phyloP scores from a whole-genome alignment of 2,797 vertebrate species.

The Vireo griseus region DNA sequence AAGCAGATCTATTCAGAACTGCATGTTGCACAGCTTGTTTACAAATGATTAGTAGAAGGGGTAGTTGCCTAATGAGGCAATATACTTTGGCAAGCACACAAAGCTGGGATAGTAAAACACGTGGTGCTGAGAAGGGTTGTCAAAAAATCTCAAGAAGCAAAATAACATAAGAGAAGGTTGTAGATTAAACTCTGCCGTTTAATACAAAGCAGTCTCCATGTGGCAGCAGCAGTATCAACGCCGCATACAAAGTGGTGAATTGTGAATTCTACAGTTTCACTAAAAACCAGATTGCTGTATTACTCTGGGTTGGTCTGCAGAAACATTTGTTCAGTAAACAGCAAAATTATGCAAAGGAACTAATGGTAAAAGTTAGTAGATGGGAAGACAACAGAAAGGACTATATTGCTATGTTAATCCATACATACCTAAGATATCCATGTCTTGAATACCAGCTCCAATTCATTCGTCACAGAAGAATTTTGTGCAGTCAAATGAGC shows the following conservation, averaged over 20 bases:
- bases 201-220: neutral
- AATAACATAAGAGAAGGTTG: neutral
- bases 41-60: neutral
- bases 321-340: neutral
- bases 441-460: neutral
- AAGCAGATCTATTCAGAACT: neutral
- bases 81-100: neutral
- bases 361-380: neutral
- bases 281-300: neutral
- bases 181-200: neutral
- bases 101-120: neutral
- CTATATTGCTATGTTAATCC: neutral
- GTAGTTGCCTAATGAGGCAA: neutral
- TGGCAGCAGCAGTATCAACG: neutral
- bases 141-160: neutral
- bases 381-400: neutral
- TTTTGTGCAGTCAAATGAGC: neutral
- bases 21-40: neutral
- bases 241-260: neutral
- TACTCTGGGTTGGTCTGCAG: neutral
- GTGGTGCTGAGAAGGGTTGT: neutral
- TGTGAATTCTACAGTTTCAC: neutral
- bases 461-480: neutral
- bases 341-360: neutral
- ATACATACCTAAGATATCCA: neutral